Evolutionary conservation across 2,888 invertebrate species (phyloP).

Genomic region (Euzetes globulus): DNA sequence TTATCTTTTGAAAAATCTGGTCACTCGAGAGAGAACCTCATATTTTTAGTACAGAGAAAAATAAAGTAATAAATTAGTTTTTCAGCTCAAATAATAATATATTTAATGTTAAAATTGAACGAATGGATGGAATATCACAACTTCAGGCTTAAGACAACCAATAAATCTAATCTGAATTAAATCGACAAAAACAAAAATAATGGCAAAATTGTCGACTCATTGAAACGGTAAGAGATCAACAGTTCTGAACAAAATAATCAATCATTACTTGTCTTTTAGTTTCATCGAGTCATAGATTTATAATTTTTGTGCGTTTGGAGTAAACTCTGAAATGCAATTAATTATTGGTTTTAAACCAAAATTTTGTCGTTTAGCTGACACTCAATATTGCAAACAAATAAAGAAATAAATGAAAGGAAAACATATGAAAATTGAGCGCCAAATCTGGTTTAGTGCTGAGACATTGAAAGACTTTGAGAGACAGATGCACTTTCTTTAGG

Average conservation of each 20-base stretch:
- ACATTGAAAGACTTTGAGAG: not conserved
- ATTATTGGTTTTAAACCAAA: not conserved
- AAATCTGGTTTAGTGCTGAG: not conserved
- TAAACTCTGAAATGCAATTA: not conserved
- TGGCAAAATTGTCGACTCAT: no score
- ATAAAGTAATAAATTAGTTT: not conserved
- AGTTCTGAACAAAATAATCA: no score
- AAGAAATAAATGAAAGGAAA: not conserved
- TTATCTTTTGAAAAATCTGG: not conserved
- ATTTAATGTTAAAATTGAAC: no score
- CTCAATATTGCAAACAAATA: not conserved
- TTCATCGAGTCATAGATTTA: no score
- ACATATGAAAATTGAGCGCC: constrained; percentile 8
- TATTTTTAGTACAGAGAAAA: not conserved
- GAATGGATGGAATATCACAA: no score
- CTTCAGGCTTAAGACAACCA: no score
- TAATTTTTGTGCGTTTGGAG: not conserved
- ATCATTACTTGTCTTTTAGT: no score
- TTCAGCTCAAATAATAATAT: no score
- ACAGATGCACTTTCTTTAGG: constrained; percentile 27
- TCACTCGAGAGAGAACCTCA: not conserved
- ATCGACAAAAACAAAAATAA: no score
- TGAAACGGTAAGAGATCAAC: no score
- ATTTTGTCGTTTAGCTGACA: not conserved
- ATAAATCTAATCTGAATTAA: no score